Percentiles rank a stretch among this genome's conserved stretches.
These are phyloP conservation scores for Apocheima hispidaria DNA, from an alignment of 2,888 invertebrate species.

Conservation along the genomic window DNA sequence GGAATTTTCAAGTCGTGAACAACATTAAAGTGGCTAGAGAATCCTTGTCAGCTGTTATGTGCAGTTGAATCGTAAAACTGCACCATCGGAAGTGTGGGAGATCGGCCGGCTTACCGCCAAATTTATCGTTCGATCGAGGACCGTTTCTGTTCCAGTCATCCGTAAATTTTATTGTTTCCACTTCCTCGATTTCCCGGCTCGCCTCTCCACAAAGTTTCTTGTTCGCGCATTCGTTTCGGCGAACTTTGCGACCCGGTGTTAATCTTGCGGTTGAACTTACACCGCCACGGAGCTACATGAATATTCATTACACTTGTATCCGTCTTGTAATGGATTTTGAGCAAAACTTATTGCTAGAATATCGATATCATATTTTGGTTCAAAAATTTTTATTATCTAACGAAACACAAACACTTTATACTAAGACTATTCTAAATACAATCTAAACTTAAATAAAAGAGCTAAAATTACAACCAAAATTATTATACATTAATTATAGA, in stretches of 20 bases:
- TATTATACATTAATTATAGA: no score
- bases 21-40: neutral
- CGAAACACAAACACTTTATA: no score
- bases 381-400: no score
- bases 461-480: no score
- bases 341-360: neutral
- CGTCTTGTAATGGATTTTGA: conserved; percentile 23
- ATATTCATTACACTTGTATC: conserved; percentile 33
- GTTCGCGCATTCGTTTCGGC: conserved; percentile 64
- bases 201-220: conserved; percentile 65
- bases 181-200: conserved; percentile 53
- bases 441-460: no score
- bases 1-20: neutral
- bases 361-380: neutral
- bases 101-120: conserved; percentile 62
- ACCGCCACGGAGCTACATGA: conserved; percentile 42
- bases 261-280: conserved; percentile 53
- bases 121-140: conserved; percentile 64
- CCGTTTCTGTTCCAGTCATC: conserved; percentile 62
- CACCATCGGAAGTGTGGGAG: conserved; percentile 62
- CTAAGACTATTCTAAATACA: no score
- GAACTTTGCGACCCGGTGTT: conserved; percentile 59
- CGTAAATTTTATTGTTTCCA: conserved; percentile 81
- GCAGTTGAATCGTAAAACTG: conserved; percentile 56
- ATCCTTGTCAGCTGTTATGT: conserved; percentile 26